Percentiles rank a stretch among this genome's conserved stretches.
These are phyloP conservation scores for Liodrosophila aerea DNA, from an alignment of 2,888 invertebrate genomes.

Conservation along the genomic window DNA sequence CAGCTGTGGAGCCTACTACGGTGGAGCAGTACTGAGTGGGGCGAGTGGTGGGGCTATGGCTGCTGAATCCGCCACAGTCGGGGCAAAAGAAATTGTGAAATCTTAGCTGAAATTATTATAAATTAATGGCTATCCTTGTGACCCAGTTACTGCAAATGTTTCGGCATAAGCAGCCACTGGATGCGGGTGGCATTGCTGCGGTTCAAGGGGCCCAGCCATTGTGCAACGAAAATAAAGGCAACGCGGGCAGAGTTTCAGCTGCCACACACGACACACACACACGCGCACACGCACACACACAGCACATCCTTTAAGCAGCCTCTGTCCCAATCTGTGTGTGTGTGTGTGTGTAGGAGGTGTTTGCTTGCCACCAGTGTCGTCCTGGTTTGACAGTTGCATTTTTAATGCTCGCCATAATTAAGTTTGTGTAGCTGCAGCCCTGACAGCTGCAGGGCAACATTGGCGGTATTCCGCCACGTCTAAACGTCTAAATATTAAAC, in stretches of 20 bases:
- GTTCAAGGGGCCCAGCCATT: constrained; percentile 31
- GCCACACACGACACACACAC: constrained; percentile 38
- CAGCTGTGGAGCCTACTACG: neutral
- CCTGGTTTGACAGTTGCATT: constrained; percentile 73
- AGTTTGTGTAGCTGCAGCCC: constrained; percentile 60
- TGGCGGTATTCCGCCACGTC: constrained; percentile 10
- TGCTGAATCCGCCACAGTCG: constrained; percentile 6
- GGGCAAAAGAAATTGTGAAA: constrained; percentile 72
- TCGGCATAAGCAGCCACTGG: constrained; percentile 54
- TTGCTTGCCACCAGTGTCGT: constrained; percentile 28
- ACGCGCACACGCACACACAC: constrained; percentile 16
- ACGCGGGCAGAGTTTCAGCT: constrained; percentile 23
- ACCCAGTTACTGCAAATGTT: constrained; percentile 69
- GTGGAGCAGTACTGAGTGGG: no score
- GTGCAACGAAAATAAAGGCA: constrained; percentile 54
- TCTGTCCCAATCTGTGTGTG: constrained; percentile 14
- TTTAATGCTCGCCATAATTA: constrained; percentile 73
- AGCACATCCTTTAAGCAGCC: constrained; percentile 56
- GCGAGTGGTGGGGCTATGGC: neutral
- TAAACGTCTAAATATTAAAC: no score
- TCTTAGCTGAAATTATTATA: constrained; percentile 78
- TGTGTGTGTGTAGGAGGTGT: neutral
- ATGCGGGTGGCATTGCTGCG: neutral
- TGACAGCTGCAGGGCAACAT: constrained; percentile 44
- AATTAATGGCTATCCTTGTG: constrained; percentile 77